Evolutionary conservation across 2,888 invertebrate genomes (phyloP).

Genomic region (Caenorhabditis sp.): DNA sequence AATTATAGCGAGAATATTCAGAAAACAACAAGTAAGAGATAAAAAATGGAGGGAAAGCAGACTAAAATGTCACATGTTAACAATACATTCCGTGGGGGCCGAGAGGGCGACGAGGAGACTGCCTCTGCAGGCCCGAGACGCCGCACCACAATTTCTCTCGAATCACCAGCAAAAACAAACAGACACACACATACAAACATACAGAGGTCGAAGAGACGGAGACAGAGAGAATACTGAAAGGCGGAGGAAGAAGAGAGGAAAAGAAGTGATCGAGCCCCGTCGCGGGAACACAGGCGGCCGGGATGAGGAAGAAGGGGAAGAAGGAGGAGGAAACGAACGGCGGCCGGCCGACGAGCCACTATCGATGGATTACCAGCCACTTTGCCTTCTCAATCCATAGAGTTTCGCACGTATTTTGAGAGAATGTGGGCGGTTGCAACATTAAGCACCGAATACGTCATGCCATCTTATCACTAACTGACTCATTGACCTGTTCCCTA

Average conservation of each 20-base stretch:
- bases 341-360: neutral
- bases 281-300: neutral
- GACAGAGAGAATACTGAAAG: slow-evolving; percentile 17
- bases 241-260: neutral
- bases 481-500: neutral
- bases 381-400: neutral
- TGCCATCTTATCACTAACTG: neutral
- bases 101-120: slow-evolving; percentile 24
- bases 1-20: slow-evolving; percentile 26
- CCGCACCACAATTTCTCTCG: slow-evolving; percentile 40
- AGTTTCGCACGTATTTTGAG: slow-evolving; percentile 6
- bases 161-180: slow-evolving; percentile 64
- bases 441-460: neutral
- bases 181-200: slow-evolving; percentile 45
- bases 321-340: neutral
- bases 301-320: neutral
- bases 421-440: slow-evolving; percentile 7
- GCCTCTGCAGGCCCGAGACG: slow-evolving; percentile 45
- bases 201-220: slow-evolving; percentile 24
- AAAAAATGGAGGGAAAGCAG: slow-evolving; percentile 26
- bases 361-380: slow-evolving; percentile 31
- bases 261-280: slow-evolving; percentile 31
- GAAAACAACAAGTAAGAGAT: slow-evolving; percentile 12
- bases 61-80: slow-evolving; percentile 59
- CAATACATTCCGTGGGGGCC: slow-evolving; percentile 49